Percentiles rank a stretch among this genome's conserved stretches.
Conservation (phyloP, 2,797 vertebrate species). For the Malurus leucopterus region DNA sequence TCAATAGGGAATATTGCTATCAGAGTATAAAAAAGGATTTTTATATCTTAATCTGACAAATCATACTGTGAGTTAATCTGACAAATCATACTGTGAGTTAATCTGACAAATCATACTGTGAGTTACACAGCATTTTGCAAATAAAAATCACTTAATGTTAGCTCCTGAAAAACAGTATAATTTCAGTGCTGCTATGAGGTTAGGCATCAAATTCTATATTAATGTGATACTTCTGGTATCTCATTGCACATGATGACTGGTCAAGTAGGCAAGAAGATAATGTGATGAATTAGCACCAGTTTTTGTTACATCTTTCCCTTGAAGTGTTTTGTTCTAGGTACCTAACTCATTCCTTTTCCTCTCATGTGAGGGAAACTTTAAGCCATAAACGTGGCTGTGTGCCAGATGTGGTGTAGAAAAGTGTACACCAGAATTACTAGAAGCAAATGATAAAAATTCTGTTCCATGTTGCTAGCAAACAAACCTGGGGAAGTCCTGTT, state of each 20-base stretch:
- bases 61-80: background rate
- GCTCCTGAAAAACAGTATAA: rapidly evolving
- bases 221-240: background rate
- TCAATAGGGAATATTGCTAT: background rate
- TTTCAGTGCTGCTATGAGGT: background rate
- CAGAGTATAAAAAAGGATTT: background rate
- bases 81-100: background rate
- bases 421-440: background rate
- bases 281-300: background rate
- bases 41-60: background rate
- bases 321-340: background rate
- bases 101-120: background rate
- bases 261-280: background rate
- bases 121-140: background rate
- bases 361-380: background rate
- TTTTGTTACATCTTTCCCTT: background rate
- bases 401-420: background rate
- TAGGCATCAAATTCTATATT: background rate
- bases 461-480: background rate
- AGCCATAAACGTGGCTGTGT: background rate
- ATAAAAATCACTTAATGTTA: background rate
- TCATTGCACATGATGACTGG: background rate
- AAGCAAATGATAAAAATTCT: background rate
- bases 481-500: background rate
- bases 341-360: background rate